Evolutionary conservation across 2,113 vertebrate species (phyloP).

Genomic region (Pleuronectes platessa): DNA sequence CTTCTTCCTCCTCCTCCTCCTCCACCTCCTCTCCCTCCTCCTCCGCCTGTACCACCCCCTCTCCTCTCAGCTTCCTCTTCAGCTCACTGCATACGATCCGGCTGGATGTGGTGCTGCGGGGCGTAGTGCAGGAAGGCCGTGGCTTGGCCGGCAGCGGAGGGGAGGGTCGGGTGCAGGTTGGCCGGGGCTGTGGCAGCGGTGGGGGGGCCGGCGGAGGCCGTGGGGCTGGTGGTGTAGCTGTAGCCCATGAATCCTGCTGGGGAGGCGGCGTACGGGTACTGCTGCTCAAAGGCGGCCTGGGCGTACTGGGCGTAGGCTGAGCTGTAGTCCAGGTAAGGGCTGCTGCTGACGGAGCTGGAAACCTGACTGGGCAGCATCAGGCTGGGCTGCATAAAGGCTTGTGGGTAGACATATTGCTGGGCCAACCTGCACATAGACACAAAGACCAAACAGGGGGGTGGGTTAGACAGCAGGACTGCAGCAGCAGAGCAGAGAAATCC

Average conservation of each 20-base stretch:
- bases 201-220: constrained; percentile 73
- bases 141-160: constrained; percentile 66
- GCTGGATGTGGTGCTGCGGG: constrained; percentile 90
- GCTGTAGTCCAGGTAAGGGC: constrained; percentile 91
- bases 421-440: constrained; percentile 84
- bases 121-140: constrained; percentile 91
- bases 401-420: constrained; percentile 91
- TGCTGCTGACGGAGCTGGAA: constrained; percentile 85
- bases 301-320: constrained; percentile 91
- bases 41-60: background rate
- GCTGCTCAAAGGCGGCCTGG: constrained; percentile 91
- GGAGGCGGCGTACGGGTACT: constrained; percentile 92
- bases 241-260: constrained; percentile 87
- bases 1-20: background rate
- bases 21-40: background rate
- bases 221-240: constrained; percentile 85
- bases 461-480: constrained; percentile 9
- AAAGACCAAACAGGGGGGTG: constrained; percentile 15
- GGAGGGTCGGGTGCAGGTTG: constrained; percentile 81
- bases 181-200: constrained; percentile 70
- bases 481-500: constrained; percentile 23
- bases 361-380: constrained; percentile 90
- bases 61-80: background rate
- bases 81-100: constrained; percentile 91
- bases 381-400: constrained; percentile 90